Evolutionary conservation across 2,113 vertebrate genomes (phyloP).

Genomic region (Hydropotes inermis): DNA sequence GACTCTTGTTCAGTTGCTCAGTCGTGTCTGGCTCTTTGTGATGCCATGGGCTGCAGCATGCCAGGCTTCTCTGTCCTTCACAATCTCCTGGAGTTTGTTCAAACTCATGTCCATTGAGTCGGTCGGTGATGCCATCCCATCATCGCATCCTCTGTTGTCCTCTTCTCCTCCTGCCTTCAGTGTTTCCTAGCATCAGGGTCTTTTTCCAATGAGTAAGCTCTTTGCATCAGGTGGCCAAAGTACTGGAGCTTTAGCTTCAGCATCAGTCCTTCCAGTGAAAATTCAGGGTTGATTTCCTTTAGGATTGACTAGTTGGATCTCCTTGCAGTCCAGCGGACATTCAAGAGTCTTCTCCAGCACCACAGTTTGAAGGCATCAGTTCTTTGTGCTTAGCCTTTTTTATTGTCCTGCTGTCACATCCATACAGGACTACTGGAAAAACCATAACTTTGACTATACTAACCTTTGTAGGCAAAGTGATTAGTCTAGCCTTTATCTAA

Average conservation of each 20-base stretch:
- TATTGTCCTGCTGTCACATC: background rate
- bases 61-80: background rate
- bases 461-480: background rate
- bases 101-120: background rate
- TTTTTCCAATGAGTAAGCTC: background rate
- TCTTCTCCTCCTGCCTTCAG: background rate
- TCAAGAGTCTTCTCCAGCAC: background rate
- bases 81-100: background rate
- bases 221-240: background rate
- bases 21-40: background rate
- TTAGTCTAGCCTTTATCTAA: background rate
- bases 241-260: background rate
- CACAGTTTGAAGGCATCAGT: background rate
- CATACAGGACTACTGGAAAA: background rate
- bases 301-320: background rate
- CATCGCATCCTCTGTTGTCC: background rate
- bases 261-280: background rate
- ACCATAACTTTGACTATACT: background rate
- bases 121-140: background rate
- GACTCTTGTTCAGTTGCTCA: background rate
- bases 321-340: background rate
- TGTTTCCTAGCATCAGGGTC: background rate
- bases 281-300: background rate
- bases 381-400: background rate
- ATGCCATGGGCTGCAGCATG: background rate